These are phyloP conservation scores for Syngnathoides biaculeatus DNA, from an alignment of 2,113 vertebrate genomes.

Conservation along the genomic window DNA sequence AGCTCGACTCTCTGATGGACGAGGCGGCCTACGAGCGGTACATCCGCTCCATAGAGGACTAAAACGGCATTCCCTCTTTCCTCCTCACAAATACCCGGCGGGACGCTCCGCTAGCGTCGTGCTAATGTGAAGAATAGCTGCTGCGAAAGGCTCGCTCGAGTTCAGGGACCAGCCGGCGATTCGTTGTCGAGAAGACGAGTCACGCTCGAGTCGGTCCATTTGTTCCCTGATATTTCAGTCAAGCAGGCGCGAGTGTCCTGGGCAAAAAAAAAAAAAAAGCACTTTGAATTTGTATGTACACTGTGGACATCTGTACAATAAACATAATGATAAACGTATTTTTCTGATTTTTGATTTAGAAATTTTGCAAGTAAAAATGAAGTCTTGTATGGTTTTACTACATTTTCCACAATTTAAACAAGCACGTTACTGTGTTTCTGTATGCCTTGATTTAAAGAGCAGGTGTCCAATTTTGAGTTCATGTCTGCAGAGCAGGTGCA, in stretches of 20 bases:
- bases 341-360: background rate
- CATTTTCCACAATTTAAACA: too few species aligned
- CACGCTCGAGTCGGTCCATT: constrained; percentile 20
- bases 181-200: constrained; percentile 27
- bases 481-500: too few species aligned
- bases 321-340: constrained; percentile 41
- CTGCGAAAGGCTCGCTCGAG: constrained; percentile 33
- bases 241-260: background rate
- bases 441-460: too few species aligned
- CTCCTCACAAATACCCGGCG: constrained; percentile 29
- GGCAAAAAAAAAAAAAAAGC: constrained; percentile 33
- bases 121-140: constrained; percentile 44
- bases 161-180: constrained; percentile 22
- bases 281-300: constrained; percentile 49
- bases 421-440: too few species aligned
- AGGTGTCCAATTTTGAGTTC: too few species aligned
- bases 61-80: constrained; percentile 36
- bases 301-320: constrained; percentile 46
- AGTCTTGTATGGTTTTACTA: background rate
- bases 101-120: constrained; percentile 38
- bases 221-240: constrained; percentile 36
- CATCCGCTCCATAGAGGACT: constrained; percentile 91
- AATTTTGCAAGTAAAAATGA: background rate
- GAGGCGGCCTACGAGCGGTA: constrained; percentile 92
- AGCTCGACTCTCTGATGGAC: constrained; percentile 88